Percentiles rank a stretch among this genome's conserved stretches.
phyloP scores from a whole-genome alignment of 2,888 invertebrate species.

The Plagiodera versicolora region DNA sequence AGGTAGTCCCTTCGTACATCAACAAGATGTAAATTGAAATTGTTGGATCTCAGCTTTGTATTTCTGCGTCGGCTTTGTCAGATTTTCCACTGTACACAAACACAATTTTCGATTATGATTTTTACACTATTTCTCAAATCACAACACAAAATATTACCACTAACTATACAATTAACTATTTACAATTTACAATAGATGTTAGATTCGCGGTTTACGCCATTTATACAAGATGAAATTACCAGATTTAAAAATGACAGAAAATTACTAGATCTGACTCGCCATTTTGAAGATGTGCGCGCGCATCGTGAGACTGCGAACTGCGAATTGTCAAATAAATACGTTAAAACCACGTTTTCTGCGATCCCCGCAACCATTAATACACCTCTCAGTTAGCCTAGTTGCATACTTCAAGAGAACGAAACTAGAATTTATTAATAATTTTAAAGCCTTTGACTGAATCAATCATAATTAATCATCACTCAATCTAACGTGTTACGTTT shows the following conservation, averaged over 20 bases:
- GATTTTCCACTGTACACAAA: conserved; percentile 63
- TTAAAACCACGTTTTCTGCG: background rate
- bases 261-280: conserved; percentile 52
- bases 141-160: conserved; percentile 67
- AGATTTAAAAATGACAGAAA: conserved; percentile 57
- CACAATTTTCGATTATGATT: conserved; percentile 61
- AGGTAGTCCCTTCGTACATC: conserved; percentile 45
- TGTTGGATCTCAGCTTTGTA: conserved; percentile 56
- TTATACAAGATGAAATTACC: conserved; percentile 66
- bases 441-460: too few relatives aligned
- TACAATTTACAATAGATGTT: conserved; percentile 72
- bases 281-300: conserved; percentile 50
- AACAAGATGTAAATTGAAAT: conserved; percentile 51
- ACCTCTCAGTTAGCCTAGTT: background rate
- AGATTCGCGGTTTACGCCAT: conserved; percentile 67
- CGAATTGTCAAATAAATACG: background rate
- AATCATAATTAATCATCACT: too few relatives aligned
- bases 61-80: conserved; percentile 63
- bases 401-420: too few relatives aligned
- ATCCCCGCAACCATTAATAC: background rate
- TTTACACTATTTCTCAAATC: conserved; percentile 57
- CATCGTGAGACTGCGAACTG: conserved; percentile 26
- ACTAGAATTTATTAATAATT: too few relatives aligned
- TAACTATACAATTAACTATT: conserved; percentile 74
- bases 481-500: too few relatives aligned